Base-by-base conservation (phyloP, 53 echinoderm and acorn worm species). In the Astropecten irregularis region DNA sequence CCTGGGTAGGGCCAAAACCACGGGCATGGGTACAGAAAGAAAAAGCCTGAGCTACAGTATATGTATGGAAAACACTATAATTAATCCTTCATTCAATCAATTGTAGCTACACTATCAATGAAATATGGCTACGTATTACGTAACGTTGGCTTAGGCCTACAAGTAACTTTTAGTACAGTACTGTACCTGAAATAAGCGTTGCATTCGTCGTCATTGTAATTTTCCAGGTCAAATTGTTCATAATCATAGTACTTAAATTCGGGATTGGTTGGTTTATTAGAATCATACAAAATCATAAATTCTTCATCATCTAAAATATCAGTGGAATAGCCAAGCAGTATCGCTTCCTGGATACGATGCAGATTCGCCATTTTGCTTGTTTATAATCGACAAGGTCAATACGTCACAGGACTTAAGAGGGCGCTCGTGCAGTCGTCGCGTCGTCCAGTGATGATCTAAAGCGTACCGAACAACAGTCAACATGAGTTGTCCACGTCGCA, bases 131-230 rank as follows among this genome's bases (percentile, higher is more conserved):
- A 0, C 20, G 19, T 1, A 2, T 0, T 38, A 9, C 18, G 19
- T 30, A n/a, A 35, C 18, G 66, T 35, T 47, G n/a, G n/a, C n/a
- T n/a, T n/a, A n/a, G n/a, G n/a, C n/a, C n/a, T n/a, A n/a, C n/a
- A n/a, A n/a, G n/a, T n/a, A n/a, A n/a, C n/a, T n/a, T n/a, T n/a
- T n/a, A n/a, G n/a, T n/a, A n/a, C n/a, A n/a, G n/a, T n/a, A n/a
- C n/a, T n/a, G n/a, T 71, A 82, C 82, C 82, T 82, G 82, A 82
- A 82, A 66, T 82, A 82, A 9, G 66, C 66, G 39, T 63, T 82
- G 58, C 82, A 82, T 50, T 81, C 65, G 27, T 82, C 82, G 58
- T 82, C 49, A 44, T 82, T 82, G 66, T 42, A 82, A 28, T 39
- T 44, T 21, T 65, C 82, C 15, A 77, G 36, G n/a, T 81, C 49